Percentiles rank a stretch among this genome's conserved stretches.
Evolutionary conservation across 1,140 invertebrate genomes (phyloP).

Genomic region (Phocides pigmalion): DNA sequence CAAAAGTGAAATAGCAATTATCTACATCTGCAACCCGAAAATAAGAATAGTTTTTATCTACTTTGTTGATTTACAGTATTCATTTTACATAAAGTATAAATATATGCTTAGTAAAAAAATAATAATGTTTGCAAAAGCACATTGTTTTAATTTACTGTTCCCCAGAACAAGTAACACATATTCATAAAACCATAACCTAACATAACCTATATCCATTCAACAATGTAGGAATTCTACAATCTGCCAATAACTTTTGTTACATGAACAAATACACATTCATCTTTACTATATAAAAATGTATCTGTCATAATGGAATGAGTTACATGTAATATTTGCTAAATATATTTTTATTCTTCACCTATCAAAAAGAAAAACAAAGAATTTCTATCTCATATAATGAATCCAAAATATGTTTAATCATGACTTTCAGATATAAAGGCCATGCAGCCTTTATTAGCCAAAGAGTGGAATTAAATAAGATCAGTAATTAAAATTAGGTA

Average conservation of each 20-base stretch:
- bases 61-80: conserved; percentile 10
- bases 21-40: no score
- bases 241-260: conserved; percentile 16
- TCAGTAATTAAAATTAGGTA: background rate
- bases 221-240: conserved; percentile 11
- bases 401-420: background rate
- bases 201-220: conserved; percentile 14
- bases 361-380: background rate
- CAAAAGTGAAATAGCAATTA: background rate
- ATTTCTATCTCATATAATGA: background rate
- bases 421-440: background rate
- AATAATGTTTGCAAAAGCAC: conserved; percentile 34
- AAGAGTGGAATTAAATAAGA: background rate
- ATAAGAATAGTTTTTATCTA: background rate
- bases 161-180: conserved; percentile 35
- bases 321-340: conserved; percentile 35
- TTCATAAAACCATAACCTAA: conserved; percentile 24
- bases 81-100: conserved; percentile 1
- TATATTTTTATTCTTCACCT: background rate
- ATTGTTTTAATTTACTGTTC: conserved; percentile 39
- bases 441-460: background rate
- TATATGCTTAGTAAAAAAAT: conserved; percentile 28
- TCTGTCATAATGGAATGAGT: conserved; percentile 53
- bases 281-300: conserved; percentile 47
- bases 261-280: conserved; percentile 49